Conservation (phyloP, 1,140 invertebrate species). For the Oreohelix idahoensis region DNA sequence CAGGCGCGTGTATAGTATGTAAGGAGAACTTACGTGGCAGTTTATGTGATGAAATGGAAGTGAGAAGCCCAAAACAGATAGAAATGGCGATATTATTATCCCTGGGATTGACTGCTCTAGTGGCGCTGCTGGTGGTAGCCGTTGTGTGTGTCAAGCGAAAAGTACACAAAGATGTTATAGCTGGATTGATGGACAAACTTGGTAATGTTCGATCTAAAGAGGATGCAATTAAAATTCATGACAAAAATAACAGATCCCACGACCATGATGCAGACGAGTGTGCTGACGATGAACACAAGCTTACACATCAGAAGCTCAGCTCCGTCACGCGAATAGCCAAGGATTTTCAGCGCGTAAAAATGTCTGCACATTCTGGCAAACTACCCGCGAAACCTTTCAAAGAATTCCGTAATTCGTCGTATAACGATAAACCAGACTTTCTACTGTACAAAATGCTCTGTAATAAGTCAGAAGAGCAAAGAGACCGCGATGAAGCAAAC, state of each 20-base stretch:
- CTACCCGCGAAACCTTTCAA: too few species aligned
- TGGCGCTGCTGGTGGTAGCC: not conserved
- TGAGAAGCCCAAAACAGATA: not conserved
- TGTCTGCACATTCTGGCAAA: too few species aligned
- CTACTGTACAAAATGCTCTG: too few species aligned
- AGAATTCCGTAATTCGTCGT: too few species aligned
- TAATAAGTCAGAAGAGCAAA: too few species aligned
- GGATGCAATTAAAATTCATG: not conserved
- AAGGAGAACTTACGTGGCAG: not conserved
- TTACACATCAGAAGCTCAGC: too few species aligned
- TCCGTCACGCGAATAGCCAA: too few species aligned
- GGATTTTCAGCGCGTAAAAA: too few species aligned
- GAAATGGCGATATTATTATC: not conserved
- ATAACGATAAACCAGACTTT: too few species aligned
- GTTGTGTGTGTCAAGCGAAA: not conserved
- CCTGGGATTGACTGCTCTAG: not conserved
- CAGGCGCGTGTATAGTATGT: not conserved
- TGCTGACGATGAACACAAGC: too few species aligned
- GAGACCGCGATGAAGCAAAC: too few species aligned
- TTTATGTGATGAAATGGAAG: not conserved
- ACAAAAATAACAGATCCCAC: not conserved
- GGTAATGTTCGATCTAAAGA: not conserved
- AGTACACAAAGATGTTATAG: not conserved
- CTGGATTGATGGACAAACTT: not conserved
- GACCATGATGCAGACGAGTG: too few species aligned